Evolutionary conservation across 2,888 invertebrate species (phyloP), one percentile per base, ranked within the genome.

Genomic region (Euspilapteryx auroguttella): DNA sequence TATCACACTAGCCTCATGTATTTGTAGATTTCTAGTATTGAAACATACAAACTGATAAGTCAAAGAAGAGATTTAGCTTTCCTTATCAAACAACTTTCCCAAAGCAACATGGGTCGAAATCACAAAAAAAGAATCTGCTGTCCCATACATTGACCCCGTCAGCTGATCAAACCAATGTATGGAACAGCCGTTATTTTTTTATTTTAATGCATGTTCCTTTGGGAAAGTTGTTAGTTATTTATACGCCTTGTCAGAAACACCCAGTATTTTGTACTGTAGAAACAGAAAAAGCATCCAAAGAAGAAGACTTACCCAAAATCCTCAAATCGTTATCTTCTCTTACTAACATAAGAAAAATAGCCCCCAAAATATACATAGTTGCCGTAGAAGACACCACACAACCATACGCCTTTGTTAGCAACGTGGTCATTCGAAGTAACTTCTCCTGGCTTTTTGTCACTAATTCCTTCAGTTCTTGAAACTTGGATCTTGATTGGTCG

Each of bases 361-460:
- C 61, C 32, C 46, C 50, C 27, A 55, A 56, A 5, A 69, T 41
- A 27, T 71, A 71, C 34, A 69, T 34, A 2, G 56, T 57, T 0
- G 55, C 61, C 24, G 52, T 51, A 3, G 58, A 10, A 39, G 52
- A 58, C 0, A 62, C 59, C 24, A 48, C 48, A 0, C 37, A 37
- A 1, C 63, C 48, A 29, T 71, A 73, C 1, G 33, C 36, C 36
- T 47, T 63, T 21, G 73, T 28, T 31, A 68, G 32, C 5, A 58
- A 4, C 24, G 46, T 47, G 0, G 55, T 52, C 17, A 56, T 48
- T 30, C 50, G 55, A 14, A 62, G 37, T 32, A 65, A 36, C 14
- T 51, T 55, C 20, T 48, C 39, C 23, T 64, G 62, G 3, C 63
- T 52, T 7, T 40, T 38, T 4, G 42, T 7, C 4, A 71, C 57